Evolutionary conservation across 1,140 invertebrate genomes (phyloP).

Genomic region (Cotesia chilonis): DNA sequence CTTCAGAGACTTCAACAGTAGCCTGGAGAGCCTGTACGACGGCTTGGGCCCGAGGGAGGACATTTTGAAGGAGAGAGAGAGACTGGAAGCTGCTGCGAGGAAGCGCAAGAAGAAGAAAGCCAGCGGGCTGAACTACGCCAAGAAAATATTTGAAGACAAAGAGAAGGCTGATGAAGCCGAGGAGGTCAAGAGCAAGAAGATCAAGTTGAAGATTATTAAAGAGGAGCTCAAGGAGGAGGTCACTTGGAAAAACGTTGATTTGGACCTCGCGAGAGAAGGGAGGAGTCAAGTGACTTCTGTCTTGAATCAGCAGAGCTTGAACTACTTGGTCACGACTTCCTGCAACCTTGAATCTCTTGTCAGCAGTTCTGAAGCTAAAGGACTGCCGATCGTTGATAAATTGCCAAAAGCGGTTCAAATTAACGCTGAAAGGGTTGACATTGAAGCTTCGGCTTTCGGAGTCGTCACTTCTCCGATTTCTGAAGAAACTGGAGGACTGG

Average conservation of each 20-base stretch:
- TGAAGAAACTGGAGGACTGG: constrained; percentile 69
- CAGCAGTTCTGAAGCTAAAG: constrained; percentile 52
- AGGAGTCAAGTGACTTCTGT: constrained; percentile 44
- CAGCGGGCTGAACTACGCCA: constrained; percentile 68
- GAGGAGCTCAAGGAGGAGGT: constrained; percentile 50
- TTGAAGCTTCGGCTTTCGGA: constrained; percentile 50
- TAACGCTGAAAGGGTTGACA: constrained; percentile 63
- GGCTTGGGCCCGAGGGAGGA: constrained; percentile 72
- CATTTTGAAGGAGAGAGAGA: constrained; percentile 71
- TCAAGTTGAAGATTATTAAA: constrained; percentile 65
- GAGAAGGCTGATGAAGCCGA: constrained; percentile 73
- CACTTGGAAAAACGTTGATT: constrained; percentile 49
- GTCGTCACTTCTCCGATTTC: constrained; percentile 60
- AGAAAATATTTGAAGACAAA: constrained; percentile 82
- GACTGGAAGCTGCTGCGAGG: constrained; percentile 67
- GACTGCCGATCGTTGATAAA: constrained; percentile 59
- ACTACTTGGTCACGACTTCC: constrained; percentile 57
- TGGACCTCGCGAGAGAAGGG: constrained; percentile 42
- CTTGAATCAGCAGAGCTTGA: constrained; percentile 44
- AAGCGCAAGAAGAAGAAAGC: constrained; percentile 70
- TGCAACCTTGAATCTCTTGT: constrained; percentile 72
- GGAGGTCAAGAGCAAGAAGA: constrained; percentile 60
- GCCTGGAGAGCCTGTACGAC: constrained; percentile 70
- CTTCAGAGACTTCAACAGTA: constrained; percentile 71
- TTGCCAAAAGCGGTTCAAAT: constrained; percentile 67